Conservation (phyloP, 1,140 invertebrate species). For the Aphidius gifuensis region DNA sequence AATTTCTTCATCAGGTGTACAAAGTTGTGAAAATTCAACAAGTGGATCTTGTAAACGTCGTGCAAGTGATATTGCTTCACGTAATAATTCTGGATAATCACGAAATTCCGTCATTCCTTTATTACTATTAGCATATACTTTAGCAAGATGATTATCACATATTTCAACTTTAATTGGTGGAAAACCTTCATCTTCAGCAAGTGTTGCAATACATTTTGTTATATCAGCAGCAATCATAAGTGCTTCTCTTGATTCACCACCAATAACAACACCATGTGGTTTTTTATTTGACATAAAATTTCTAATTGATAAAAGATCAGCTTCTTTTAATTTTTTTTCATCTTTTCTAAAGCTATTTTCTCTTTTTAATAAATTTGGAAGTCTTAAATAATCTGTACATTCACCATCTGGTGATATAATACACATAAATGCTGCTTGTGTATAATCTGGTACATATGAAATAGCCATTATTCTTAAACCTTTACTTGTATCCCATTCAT, state of each 20-base stretch:
- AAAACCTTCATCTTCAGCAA: constrained; percentile 85
- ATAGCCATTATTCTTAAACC: constrained; percentile 85
- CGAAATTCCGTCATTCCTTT: constrained; percentile 85
- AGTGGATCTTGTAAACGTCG: constrained; percentile 92
- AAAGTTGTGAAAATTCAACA: constrained; percentile 93
- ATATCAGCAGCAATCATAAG: constrained; percentile 84
- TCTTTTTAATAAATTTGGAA: constrained; percentile 81
- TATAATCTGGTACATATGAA: constrained; percentile 82
- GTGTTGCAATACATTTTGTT: constrained; percentile 68
- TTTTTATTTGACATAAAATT: constrained; percentile 88
- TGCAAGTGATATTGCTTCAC: constrained; percentile 90
- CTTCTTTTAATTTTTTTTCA: constrained; percentile 73
- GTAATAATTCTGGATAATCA: constrained; percentile 83
- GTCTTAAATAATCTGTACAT: constrained; percentile 83
- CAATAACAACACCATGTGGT: constrained; percentile 89
- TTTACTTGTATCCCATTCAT: constrained; percentile 84
- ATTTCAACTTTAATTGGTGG: constrained; percentile 86
- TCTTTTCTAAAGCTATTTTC: constrained; percentile 71
- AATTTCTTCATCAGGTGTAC: constrained; percentile 93
- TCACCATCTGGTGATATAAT: constrained; percentile 86
- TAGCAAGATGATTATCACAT: constrained; percentile 87
- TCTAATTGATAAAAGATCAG: constrained; percentile 76
- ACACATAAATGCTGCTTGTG: constrained; percentile 85
- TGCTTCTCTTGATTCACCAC: constrained; percentile 87
- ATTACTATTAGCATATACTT: constrained; percentile 87